These are phyloP conservation scores for Glossophaga mutica DNA, from an alignment of 2,797 vertebrate genomes.

Conservation along the genomic window DNA sequence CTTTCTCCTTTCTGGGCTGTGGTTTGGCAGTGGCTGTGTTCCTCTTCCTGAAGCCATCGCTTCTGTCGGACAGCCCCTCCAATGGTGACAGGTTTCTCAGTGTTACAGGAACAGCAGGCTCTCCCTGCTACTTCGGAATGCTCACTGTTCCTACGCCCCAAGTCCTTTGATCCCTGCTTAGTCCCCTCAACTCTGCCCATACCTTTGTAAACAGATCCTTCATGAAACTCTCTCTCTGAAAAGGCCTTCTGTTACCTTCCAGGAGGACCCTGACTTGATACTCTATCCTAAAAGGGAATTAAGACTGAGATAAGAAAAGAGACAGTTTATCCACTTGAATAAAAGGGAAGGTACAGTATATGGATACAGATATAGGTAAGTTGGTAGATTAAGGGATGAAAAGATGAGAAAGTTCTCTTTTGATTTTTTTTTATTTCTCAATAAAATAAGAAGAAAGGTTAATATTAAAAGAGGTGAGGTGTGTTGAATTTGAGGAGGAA, in stretches of 20 bases:
- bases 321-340: not conserved
- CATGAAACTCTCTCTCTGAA: not conserved
- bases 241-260: not conserved
- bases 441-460: not conserved
- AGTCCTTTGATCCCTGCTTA: not conserved
- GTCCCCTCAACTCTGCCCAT: not conserved
- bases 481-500: not conserved
- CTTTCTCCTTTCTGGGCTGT: not conserved
- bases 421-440: not conserved
- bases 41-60: not conserved
- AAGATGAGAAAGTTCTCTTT: slow-evolving; percentile 7
- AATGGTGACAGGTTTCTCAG: not conserved
- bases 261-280: not conserved
- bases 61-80: not conserved
- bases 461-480: not conserved
- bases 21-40: not conserved
- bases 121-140: not conserved
- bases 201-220: not conserved
- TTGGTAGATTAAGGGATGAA: not conserved
- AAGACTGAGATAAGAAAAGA: not conserved
- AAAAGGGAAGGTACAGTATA: not conserved
- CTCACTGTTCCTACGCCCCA: not conserved
- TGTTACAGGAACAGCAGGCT: not conserved
- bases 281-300: not conserved
- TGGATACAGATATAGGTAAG: not conserved